phyloP scores from a whole-genome alignment of 30 jellyfish, hydroid and myxozoan genomes.

The Pelagia noctiluca region DNA sequence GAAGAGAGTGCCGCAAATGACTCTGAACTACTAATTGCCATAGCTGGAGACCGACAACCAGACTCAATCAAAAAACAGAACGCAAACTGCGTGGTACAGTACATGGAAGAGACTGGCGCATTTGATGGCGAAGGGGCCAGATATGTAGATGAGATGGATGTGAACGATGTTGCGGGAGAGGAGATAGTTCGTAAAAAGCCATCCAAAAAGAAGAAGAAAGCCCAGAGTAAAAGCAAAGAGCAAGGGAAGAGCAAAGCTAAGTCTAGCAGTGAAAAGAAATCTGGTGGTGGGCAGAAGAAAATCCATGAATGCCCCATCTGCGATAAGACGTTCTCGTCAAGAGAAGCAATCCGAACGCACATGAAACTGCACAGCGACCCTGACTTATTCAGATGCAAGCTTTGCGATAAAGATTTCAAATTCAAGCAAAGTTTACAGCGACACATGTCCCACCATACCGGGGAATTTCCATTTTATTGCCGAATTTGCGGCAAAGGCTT shows the following conservation, averaged over 20 bases:
- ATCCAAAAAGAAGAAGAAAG: constrained; percentile 67
- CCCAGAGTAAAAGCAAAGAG: constrained; percentile 59
- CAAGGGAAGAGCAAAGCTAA: constrained; percentile 26
- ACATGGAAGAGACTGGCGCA: constrained; percentile 63
- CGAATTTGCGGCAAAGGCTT: constrained; percentile 69
- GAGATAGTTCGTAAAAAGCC: constrained; percentile 68
- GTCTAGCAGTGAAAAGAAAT: neutral
- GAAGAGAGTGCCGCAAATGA: constrained; percentile 59
- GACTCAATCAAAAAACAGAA: constrained; percentile 52
- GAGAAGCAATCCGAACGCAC: constrained; percentile 71
- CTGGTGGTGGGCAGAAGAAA: constrained; percentile 40
- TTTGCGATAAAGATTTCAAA: constrained; percentile 68
- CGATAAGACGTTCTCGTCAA: constrained; percentile 66
- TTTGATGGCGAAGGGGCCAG: constrained; percentile 54
- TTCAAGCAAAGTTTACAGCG: constrained; percentile 75
- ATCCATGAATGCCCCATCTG: constrained; percentile 68
- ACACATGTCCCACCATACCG: constrained; percentile 72
- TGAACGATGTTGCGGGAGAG: constrained; percentile 73
- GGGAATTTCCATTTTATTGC: constrained; percentile 67
- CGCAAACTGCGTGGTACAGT: constrained; percentile 65
- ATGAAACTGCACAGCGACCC: constrained; percentile 75
- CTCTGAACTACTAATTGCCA: constrained; percentile 62
- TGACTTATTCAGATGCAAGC: constrained; percentile 62
- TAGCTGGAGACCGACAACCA: constrained; percentile 68
- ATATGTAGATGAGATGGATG: constrained; percentile 65